Evolutionary conservation across 2,113 vertebrate genomes (phyloP), one percentile per base, ranked within the genome.

Genomic region (Rhinolophus ferrumequinum): DNA sequence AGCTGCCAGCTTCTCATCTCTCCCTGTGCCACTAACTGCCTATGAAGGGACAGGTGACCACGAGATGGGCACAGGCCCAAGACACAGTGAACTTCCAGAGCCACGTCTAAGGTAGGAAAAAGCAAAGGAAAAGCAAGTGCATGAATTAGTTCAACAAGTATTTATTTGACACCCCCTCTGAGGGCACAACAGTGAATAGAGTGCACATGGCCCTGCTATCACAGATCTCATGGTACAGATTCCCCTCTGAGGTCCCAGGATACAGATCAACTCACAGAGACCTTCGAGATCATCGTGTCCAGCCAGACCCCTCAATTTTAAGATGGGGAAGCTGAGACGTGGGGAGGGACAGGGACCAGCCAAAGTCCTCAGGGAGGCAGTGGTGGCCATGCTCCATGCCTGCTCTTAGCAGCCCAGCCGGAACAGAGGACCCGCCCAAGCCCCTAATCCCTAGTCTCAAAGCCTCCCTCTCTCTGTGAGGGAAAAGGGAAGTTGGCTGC

Each of bases 391-490:
- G 18, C 60, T 47, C 79, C 16, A 0, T 10, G 10, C 38, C 54
- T 28, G 19, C 66, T 69, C 83, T 54, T 11, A 28, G 41, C 52
- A 90, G 8, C 30, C 54, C 54, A 41, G 24, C 75, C 69, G 35
- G 6, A 77, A 11, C 79, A n/a, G 7, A 11, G 33, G 35, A 54
- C 89, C 91, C 28, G 0, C 84, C 95, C 80, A 64, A 11, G 38
- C 21, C 41, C 84, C 54, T 94, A 72, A 77, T 93, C 89, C 90
- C 50, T 16, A 11, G 41, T 66, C 19, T 12, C 69, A 79, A 86
- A 87, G 15, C 70, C 18, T 8, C 24, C 83, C 70, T 96, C 41
- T 82, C 70, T 76, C 56, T 38, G n/a, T 44, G n/a, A 60, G 52
- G 18, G 26, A 44, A 5, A n/a, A 67, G 80, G 60, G 66, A 62